phyloP scores from a whole-genome alignment of 2,888 invertebrate genomes.

The Caprella mutica region DNA sequence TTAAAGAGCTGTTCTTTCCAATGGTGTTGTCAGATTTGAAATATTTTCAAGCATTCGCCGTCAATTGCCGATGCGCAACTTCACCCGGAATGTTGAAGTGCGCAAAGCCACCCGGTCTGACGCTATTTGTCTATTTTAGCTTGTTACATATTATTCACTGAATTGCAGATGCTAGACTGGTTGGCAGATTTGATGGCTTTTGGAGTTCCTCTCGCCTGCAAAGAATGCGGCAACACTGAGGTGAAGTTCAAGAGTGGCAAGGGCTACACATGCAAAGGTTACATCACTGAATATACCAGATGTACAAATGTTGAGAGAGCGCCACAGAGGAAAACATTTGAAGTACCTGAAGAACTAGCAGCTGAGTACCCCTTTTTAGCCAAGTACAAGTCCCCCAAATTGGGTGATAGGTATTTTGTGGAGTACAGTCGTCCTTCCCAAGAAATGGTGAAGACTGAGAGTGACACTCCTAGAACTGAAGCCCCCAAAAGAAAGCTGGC shows the following conservation, averaged over 20 bases:
- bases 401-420: neutral
- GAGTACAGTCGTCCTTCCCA: too few species aligned
- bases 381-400: conserved; percentile 18
- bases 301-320: conserved; percentile 60
- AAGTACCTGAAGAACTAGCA: conserved; percentile 53
- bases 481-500: too few species aligned
- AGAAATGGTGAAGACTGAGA: too few species aligned
- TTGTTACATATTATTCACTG: conserved; percentile 34
- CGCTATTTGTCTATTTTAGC: neutral
- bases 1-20: too few species aligned
- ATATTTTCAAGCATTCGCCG: too few species aligned
- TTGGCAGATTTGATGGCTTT: conserved; percentile 78
- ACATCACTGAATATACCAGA: conserved; percentile 77
- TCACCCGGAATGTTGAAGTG: too few species aligned
- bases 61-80: too few species aligned
- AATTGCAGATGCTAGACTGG: conserved; percentile 56
- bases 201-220: conserved; percentile 66
- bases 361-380: conserved; percentile 48
- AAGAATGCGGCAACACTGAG: conserved; percentile 55
- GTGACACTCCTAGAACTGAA: too few species aligned
- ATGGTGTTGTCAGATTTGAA: too few species aligned
- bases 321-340: conserved; percentile 60
- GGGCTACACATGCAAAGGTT: conserved; percentile 75
- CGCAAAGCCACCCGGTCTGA: too few species aligned
- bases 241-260: conserved; percentile 47